A percentile compares a stretch with the other conserved stretches of the same genome.
Evolutionary conservation across 2,113 vertebrate species (phyloP).

Genomic region (Laticauda laticaudata): DNA sequence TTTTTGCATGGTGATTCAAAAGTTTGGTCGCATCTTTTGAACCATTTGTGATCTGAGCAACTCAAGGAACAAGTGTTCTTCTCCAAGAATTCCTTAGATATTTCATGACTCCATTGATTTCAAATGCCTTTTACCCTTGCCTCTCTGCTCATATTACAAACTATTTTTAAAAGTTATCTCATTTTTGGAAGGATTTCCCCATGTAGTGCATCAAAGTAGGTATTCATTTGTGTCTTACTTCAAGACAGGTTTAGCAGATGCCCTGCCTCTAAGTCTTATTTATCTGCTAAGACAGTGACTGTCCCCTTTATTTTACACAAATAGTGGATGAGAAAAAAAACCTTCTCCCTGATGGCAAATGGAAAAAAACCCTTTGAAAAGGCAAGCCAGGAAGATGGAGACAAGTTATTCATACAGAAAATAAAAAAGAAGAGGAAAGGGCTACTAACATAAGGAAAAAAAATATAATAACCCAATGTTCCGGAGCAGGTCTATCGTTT

Average conservation of each 20-base stretch:
- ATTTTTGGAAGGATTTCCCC: neutral
- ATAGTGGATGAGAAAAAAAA: neutral
- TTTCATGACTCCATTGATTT: neutral
- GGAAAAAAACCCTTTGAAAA: neutral
- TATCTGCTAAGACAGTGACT: neutral
- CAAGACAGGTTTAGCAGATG: conserved; percentile 7
- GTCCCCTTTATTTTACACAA: neutral
- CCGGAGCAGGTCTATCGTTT: neutral
- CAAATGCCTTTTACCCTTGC: neutral
- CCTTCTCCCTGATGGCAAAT: neutral
- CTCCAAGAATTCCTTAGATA: neutral
- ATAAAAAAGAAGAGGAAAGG: neutral
- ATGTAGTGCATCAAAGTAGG: neutral
- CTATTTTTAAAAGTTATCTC: neutral
- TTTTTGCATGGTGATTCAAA: neutral
- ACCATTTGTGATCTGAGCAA: neutral
- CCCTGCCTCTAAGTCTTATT: neutral
- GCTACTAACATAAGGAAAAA: neutral
- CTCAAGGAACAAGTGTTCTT: neutral
- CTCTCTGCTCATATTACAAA: neutral
- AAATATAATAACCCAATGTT: neutral
- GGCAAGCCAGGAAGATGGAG: neutral
- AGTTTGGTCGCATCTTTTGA: neutral
- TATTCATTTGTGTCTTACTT: neutral
- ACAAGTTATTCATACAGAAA: neutral